These are phyloP conservation scores for Brachypterus glaber DNA, from an alignment of 2,888 invertebrate species.

Conservation along the genomic window DNA sequence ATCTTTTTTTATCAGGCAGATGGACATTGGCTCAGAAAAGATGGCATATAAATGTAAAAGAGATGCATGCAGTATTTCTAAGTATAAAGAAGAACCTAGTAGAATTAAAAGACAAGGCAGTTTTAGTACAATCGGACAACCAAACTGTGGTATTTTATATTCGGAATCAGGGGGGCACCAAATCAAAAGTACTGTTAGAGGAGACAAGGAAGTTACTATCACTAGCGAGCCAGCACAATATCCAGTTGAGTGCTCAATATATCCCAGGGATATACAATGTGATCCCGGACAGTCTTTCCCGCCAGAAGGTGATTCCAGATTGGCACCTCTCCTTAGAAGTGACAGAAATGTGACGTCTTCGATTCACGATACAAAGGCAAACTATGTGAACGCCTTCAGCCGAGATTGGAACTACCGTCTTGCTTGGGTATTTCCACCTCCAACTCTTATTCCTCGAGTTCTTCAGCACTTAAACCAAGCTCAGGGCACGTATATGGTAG, in stretches of 20 bases:
- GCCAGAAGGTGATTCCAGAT: slow-evolving; percentile 12
- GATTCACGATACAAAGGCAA: slow-evolving; percentile 9
- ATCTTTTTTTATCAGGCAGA: no score
- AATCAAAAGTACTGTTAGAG: background rate
- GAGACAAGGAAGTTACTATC: background rate
- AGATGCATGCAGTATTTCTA: no score
- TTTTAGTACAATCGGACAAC: no score
- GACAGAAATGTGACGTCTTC: slow-evolving; percentile 9
- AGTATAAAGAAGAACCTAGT: no score
- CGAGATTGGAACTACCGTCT: slow-evolving; percentile 10
- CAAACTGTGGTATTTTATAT: no score
- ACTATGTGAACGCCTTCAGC: slow-evolving; percentile 17
- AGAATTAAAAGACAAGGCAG: no score
- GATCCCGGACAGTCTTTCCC: slow-evolving; percentile 16
- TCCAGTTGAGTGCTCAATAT: no score
- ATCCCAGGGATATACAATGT: slow-evolving; percentile 18
- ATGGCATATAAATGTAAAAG: no score
- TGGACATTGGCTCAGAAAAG: no score
- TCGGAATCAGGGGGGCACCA: slow-evolving; percentile 5
- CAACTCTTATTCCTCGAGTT: no score
- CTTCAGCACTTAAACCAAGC: slow-evolving; percentile 23
- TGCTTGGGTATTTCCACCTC: slow-evolving; percentile 28
- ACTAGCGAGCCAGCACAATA: background rate
- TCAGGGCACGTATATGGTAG: slow-evolving; percentile 23
- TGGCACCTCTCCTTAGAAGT: slow-evolving; percentile 16